Conservation (phyloP, 2,888 invertebrate genomes). For the Mellilla xanthometata region DNA sequence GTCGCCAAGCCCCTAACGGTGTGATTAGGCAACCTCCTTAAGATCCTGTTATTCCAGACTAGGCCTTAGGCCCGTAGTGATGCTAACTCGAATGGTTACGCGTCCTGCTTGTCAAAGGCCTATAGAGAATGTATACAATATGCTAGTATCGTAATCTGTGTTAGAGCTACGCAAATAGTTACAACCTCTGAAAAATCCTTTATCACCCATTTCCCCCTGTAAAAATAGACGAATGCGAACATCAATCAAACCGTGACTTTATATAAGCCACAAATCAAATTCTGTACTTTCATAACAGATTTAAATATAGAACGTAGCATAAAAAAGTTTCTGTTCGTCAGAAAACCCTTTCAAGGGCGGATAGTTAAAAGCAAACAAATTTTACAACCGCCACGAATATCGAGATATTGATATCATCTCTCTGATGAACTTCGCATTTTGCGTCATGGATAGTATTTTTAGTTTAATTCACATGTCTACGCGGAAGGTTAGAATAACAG, state of each 20-base stretch:
- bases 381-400: constrained; percentile 64
- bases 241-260: constrained; percentile 54
- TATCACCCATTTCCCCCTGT: constrained; percentile 19
- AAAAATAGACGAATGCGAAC: constrained; percentile 35
- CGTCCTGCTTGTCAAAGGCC: no score
- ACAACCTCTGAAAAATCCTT: constrained; percentile 10
- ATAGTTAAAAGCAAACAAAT: constrained; percentile 61
- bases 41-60: no score
- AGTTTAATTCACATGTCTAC: constrained; percentile 41
- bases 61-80: no score
- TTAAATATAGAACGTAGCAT: constrained; percentile 44
- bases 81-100: no score
- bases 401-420: constrained; percentile 50
- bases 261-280: constrained; percentile 57
- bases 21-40: no score
- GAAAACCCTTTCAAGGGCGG: constrained; percentile 66
- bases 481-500: constrained; percentile 39
- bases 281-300: constrained; percentile 48
- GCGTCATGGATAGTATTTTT: constrained; percentile 54
- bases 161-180: neutral
- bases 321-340: constrained; percentile 45
- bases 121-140: no score
- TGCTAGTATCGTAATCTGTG: no score
- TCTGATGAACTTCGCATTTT: constrained; percentile 49
- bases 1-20: no score